Evolutionary conservation across 2,888 invertebrate genomes (phyloP).

Genomic region (Amaurobius ferox): DNA sequence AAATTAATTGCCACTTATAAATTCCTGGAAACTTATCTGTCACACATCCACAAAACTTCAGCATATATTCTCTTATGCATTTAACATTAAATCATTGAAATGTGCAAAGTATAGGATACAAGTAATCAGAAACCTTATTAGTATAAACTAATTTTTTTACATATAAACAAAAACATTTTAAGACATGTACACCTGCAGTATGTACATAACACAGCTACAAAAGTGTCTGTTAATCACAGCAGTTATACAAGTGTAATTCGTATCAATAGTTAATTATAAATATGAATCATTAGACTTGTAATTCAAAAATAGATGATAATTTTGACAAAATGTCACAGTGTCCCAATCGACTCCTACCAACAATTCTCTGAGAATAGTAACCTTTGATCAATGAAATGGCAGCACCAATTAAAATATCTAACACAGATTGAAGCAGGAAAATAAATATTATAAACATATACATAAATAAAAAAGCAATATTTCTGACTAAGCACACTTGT

Average conservation of each 20-base stretch:
- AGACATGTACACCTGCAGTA: slow-evolving; percentile 64
- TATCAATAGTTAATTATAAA: slow-evolving; percentile 36
- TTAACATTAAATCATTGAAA: neutral
- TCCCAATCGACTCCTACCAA: neutral
- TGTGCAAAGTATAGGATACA: slow-evolving; percentile 19
- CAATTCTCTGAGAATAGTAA: neutral
- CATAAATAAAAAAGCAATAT: too few relatives aligned
- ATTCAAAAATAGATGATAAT: slow-evolving; percentile 33
- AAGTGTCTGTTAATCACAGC: slow-evolving; percentile 62
- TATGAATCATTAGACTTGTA: slow-evolving; percentile 18
- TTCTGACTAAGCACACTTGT: neutral
- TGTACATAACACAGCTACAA: slow-evolving; percentile 70
- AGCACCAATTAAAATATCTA: slow-evolving; percentile 14
- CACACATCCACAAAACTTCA: neutral
- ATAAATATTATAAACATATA: too few relatives aligned
- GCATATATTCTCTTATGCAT: neutral
- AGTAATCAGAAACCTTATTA: slow-evolving; percentile 41
- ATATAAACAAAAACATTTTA: slow-evolving; percentile 42
- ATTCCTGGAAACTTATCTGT: neutral
- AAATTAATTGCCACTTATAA: too few relatives aligned
- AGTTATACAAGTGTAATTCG: slow-evolving; percentile 65
- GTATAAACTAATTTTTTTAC: slow-evolving; percentile 50
- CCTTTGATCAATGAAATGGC: slow-evolving; percentile 10
- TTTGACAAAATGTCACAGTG: slow-evolving; percentile 11
- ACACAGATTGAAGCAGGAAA: too few relatives aligned